phyloP scores from a whole-genome alignment of 2,113 vertebrate species.

The Chlorocebus sabaeus region DNA sequence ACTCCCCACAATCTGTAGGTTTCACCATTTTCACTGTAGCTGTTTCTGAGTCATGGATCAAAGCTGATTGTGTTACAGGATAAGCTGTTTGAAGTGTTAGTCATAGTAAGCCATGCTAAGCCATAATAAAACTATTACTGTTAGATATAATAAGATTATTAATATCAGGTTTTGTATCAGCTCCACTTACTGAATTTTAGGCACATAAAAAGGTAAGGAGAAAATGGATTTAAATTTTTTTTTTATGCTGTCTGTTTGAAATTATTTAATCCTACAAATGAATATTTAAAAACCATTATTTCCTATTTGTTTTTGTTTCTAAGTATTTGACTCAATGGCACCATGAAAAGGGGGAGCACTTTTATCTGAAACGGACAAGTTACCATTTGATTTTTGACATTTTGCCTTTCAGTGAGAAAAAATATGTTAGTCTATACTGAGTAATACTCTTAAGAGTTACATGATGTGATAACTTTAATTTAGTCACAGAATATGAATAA shows the following conservation, averaged over 20 bases:
- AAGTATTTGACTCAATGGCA: constrained; percentile 13
- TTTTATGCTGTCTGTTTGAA: constrained; percentile 40
- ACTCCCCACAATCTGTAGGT: not conserved
- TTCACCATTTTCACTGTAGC: not conserved
- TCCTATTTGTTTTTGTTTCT: constrained; percentile 36
- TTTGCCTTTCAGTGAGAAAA: constrained; percentile 36
- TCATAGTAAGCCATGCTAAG: constrained; percentile 20
- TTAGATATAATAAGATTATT: constrained; percentile 30
- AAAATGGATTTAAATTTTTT: constrained; percentile 12
- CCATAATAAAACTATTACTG: not conserved
- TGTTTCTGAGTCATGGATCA: constrained; percentile 13
- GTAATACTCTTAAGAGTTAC: constrained; percentile 48
- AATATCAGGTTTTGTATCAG: constrained; percentile 38
- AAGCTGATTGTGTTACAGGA: constrained; percentile 17
- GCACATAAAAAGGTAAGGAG: not conserved
- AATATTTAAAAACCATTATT: constrained; percentile 27
- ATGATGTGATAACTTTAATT: constrained; percentile 17
- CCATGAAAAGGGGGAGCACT: not conserved
- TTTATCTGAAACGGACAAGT: constrained; percentile 9
- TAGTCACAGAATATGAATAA: constrained; percentile 46
- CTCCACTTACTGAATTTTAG: not conserved
- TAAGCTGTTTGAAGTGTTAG: constrained; percentile 25
- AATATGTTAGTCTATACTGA: not conserved
- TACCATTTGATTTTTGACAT: constrained; percentile 39
- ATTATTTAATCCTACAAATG: constrained; percentile 37